These are phyloP conservation scores for Melanotaenia trifasciata DNA, from an alignment of 2,797 vertebrate species.

Conservation along the genomic window DNA sequence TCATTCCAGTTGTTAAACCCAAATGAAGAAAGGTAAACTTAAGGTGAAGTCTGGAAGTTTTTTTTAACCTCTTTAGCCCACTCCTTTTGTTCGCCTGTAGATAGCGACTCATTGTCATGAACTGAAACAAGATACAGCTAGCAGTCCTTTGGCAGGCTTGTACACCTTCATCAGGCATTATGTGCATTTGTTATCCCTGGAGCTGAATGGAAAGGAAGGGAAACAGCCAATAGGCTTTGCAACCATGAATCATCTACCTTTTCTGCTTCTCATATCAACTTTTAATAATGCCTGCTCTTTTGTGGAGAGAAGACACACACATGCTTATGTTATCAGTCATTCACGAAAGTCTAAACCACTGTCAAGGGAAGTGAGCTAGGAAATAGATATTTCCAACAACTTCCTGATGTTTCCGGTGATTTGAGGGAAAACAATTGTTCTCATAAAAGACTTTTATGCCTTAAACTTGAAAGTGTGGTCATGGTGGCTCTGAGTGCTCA, in stretches of 20 bases:
- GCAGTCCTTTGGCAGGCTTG: slow-evolving; percentile 55
- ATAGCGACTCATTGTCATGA: slow-evolving; percentile 47
- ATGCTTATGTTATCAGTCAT: slow-evolving; percentile 58
- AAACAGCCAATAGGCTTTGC: slow-evolving; percentile 40
- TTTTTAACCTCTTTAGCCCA: slow-evolving; percentile 29
- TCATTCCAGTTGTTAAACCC: slow-evolving; percentile 40
- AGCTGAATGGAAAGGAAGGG: slow-evolving; percentile 48
- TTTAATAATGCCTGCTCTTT: slow-evolving; percentile 56
- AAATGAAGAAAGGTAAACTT: slow-evolving; percentile 39
- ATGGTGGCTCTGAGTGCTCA: slow-evolving; percentile 23
- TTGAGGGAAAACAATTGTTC: slow-evolving; percentile 62
- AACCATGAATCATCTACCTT: slow-evolving; percentile 41
- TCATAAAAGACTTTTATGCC: slow-evolving; percentile 30
- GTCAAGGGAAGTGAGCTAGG: slow-evolving; percentile 83
- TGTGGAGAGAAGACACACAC: slow-evolving; percentile 45
- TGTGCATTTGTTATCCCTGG: slow-evolving; percentile 58
- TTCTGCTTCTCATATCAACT: slow-evolving; percentile 51
- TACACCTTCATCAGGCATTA: slow-evolving; percentile 55
- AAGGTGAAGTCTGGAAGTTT: slow-evolving; percentile 28
- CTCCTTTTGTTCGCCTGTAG: slow-evolving; percentile 36
- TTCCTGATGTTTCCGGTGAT: slow-evolving; percentile 86
- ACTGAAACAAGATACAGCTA: slow-evolving; percentile 46
- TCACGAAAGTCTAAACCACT: slow-evolving; percentile 66
- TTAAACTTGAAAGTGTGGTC: no score
- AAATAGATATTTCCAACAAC: slow-evolving; percentile 88